Percentiles rank a stretch among this genome's conserved stretches.
These are phyloP conservation scores for Jordanella pulchra DNA, from an alignment of 2,797 vertebrate genomes.

Conservation along the genomic window DNA sequence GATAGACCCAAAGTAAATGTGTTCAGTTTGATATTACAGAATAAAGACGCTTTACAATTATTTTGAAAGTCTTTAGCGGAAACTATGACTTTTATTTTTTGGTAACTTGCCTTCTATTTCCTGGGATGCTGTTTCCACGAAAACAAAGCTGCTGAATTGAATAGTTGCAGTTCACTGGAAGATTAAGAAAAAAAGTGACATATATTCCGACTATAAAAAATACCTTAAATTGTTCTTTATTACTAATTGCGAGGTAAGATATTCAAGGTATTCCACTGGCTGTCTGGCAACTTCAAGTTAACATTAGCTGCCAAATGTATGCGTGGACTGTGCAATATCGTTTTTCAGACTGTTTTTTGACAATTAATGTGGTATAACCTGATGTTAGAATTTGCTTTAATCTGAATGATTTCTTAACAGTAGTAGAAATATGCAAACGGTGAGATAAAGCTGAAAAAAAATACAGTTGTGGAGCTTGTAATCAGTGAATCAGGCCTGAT, in stretches of 20 bases:
- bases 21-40: background rate
- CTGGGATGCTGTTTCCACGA: slow-evolving; percentile 13
- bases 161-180: background rate
- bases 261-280: background rate
- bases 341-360: background rate
- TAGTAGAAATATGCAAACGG: too few relatives aligned
- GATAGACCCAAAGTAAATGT: background rate
- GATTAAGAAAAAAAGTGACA: background rate
- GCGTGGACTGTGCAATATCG: background rate
- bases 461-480: background rate
- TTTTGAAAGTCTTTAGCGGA: slow-evolving; percentile 35
- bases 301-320: slow-evolving; percentile 20
- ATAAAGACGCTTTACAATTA: slow-evolving; percentile 11
- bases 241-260: slow-evolving; percentile 37
- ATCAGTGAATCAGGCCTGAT: slow-evolving; percentile 5
- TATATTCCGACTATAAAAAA: background rate
- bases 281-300: slow-evolving; percentile 6
- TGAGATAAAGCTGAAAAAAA: background rate
- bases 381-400: background rate
- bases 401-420: too few relatives aligned
- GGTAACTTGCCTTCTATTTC: background rate
- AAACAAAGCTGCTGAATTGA: slow-evolving; percentile 7
- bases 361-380: background rate
- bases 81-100: accelerated
- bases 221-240: background rate